phyloP scores from a whole-genome alignment of 2,797 vertebrate genomes.

The Microtus obscurus region DNA sequence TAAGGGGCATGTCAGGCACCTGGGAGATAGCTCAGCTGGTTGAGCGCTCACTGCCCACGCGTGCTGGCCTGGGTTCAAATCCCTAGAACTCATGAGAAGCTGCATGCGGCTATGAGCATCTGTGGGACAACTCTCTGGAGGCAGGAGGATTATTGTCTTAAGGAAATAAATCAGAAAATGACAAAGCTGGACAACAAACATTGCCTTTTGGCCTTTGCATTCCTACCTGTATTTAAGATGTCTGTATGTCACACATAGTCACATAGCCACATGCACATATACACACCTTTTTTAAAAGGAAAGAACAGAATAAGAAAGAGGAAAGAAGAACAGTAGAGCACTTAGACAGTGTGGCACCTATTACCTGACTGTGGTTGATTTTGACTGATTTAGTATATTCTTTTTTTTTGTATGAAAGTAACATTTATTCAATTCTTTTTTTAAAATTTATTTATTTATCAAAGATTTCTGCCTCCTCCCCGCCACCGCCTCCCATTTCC shows the following conservation, averaged over 20 bases:
- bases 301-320: accelerated
- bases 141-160: neutral
- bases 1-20: neutral
- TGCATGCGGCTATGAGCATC: neutral
- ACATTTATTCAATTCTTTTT: too few relatives aligned
- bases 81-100: neutral
- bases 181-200: neutral
- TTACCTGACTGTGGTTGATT: neutral
- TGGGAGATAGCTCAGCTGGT: neutral
- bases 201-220: neutral
- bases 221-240: neutral
- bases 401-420: too few relatives aligned
- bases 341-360: neutral
- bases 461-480: too few relatives aligned
- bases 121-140: neutral
- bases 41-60: neutral
- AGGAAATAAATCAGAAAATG: neutral
- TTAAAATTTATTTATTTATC: too few relatives aligned
- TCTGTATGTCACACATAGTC: neutral
- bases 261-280: neutral
- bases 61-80: neutral
- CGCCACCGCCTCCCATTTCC: too few relatives aligned
- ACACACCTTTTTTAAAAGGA: accelerated
- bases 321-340: neutral
- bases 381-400: neutral